Conservation (phyloP, 1,140 invertebrate species). For the Latrodectus geometricus region DNA sequence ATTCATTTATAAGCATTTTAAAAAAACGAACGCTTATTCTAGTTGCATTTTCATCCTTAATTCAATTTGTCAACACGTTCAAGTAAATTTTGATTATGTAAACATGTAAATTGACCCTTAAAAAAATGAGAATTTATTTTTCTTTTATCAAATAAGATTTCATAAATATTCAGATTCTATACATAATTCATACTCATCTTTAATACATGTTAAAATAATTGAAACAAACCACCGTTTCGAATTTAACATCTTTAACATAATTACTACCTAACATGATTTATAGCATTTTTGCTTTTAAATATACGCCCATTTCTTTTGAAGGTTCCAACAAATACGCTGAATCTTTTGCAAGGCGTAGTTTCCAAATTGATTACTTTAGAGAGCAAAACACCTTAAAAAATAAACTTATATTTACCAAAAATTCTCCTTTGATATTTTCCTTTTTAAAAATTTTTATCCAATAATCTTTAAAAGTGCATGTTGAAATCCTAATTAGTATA, state of each 20-base stretch:
- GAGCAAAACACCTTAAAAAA: no score
- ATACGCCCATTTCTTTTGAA: background rate
- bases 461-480: background rate
- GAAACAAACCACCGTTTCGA: background rate
- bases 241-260: slow-evolving; percentile 1
- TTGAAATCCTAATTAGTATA: background rate
- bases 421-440: background rate
- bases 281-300: background rate
- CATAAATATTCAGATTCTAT: background rate
- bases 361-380: no score
- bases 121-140: no score
- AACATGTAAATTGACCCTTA: no score
- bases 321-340: no score
- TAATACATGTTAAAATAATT: background rate
- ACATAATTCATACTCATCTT: background rate
- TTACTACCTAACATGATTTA: background rate
- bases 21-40: no score
- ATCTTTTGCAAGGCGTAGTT: no score
- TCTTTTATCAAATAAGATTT: background rate
- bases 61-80: no score
- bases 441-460: background rate
- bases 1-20: no score
- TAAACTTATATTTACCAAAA: no score
- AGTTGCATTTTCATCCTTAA: no score
- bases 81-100: no score